Evolutionary conservation across 2,888 invertebrate genomes (phyloP).

Genomic region (Antheraea assamensis): DNA sequence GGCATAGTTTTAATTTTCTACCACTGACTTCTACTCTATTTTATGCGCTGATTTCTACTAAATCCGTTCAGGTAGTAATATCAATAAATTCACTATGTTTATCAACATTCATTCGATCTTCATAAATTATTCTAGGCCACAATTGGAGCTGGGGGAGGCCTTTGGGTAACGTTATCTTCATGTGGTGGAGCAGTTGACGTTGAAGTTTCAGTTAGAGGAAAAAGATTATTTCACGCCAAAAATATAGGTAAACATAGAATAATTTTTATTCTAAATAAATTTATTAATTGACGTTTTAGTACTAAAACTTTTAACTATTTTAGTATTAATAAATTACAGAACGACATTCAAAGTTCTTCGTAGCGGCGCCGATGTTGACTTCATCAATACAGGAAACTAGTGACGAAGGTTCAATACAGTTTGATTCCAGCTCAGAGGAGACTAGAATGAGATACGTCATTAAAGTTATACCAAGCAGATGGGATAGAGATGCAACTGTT

Average conservation of each 20-base stretch:
- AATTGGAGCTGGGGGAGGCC: slow-evolving; percentile 54
- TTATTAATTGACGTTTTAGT: not conserved
- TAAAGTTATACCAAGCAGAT: slow-evolving; percentile 60
- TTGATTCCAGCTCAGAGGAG: slow-evolving; percentile 76
- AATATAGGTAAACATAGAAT: slow-evolving; percentile 56
- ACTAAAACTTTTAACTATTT: not conserved
- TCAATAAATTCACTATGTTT: not conserved
- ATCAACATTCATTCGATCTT: too few species aligned
- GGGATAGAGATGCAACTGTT: slow-evolving; percentile 55
- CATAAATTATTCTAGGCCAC: slow-evolving; percentile 47
- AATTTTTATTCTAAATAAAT: not conserved
- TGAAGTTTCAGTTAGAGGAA: slow-evolving; percentile 66
- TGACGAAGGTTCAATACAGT: slow-evolving; percentile 70
- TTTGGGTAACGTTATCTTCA: slow-evolving; percentile 64
- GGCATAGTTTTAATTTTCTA: too few species aligned
- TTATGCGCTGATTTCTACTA: too few species aligned
- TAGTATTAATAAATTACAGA: slow-evolving; percentile 42
- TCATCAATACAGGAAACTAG: slow-evolving; percentile 72
- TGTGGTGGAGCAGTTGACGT: slow-evolving; percentile 72
- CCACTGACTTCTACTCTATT: too few species aligned
- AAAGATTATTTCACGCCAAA: slow-evolving; percentile 55
- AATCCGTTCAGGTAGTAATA: not conserved
- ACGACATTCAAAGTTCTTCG: slow-evolving; percentile 66
- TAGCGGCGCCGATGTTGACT: slow-evolving; percentile 59
- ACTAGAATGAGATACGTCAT: slow-evolving; percentile 67